Evolutionary conservation across 2,113 vertebrate species (phyloP), one percentile per base, ranked within the genome.

Genomic region (Edolisoma coerulescens): DNA sequence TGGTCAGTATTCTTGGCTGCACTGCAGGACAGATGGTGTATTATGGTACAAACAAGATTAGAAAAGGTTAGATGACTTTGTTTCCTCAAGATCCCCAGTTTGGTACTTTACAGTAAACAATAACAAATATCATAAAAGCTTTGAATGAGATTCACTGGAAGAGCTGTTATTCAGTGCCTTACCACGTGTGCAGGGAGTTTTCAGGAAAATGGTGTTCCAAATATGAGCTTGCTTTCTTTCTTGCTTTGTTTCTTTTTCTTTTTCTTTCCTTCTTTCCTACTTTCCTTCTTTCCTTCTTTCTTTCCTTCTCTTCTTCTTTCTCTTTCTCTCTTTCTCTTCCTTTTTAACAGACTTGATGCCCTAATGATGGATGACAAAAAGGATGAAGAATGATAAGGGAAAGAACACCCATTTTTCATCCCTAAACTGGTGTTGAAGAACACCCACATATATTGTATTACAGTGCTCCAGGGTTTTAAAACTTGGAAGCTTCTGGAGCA

Each of bases 181-280:
- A 56, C 14, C 18, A 47, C 11, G 13, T 39, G 28, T 28, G 47
- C 15, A 9, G 2, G 2, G 2, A 70, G 1, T 49, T 95, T 18
- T 64, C 8, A 53, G 35, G 13, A 32, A 73, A 68, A 50, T 37
- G 3, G 2, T 27, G 3, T 45, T 77, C 18, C 33, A 63, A 50
- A 53, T 64, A 68, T 23, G 5, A 63, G 41, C 27, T 28, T 4
- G 7, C 15, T 28, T 5, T 10, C 13, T 28, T 4, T 4, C 27
- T 44, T 7, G 0, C 7, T 28, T 26, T 5, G 11, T 39, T 10
- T 15, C 15, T 37, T 3, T 5, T 3, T 26, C 17, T 10, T n/a
- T 74, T 74, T 45, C 11, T 61, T 84, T 10, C 18, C 49, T 70
- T 4, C 45, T 32, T 19, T 47, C 2, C n/a, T 4, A 3, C 11